Conservation (phyloP, 2,797 vertebrate species). For the Poecilia picta region DNA sequence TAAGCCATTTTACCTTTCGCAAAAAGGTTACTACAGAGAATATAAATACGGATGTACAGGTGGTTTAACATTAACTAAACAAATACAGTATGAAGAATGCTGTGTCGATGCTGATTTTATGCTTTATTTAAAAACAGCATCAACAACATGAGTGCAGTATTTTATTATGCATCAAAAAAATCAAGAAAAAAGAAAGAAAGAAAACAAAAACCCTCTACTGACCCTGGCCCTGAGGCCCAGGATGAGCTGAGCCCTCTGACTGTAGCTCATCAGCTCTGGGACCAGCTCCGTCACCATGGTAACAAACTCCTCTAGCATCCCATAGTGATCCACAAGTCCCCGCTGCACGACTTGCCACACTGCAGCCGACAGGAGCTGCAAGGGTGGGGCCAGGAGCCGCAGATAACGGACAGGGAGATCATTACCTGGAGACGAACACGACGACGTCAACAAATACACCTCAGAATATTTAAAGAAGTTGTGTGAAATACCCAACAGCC, state of each 20-base stretch:
- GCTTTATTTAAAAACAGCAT: background rate
- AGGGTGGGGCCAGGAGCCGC: constrained; percentile 74
- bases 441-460: background rate
- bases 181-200: background rate
- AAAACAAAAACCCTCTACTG: constrained; percentile 19
- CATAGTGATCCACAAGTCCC: constrained; percentile 78
- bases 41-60: background rate
- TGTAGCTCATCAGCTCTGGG: constrained; percentile 83
- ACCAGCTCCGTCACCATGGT: constrained; percentile 78
- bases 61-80: background rate
- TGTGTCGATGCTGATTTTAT: background rate
- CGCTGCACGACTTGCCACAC: constrained; percentile 81
- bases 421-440: constrained; percentile 57
- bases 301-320: constrained; percentile 83
- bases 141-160: background rate
- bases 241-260: constrained; percentile 83
- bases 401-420: constrained; percentile 70
- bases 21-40: background rate
- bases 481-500: background rate
- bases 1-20: background rate
- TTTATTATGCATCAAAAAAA: background rate
- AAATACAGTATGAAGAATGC: background rate
- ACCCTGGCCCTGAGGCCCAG: constrained; percentile 85
- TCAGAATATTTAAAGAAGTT: background rate
- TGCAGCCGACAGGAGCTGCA: constrained; percentile 82